Evolutionary conservation across 2,113 vertebrate genomes (phyloP), one percentile per base, ranked within the genome.

Genomic region (Tinamus guttatus): DNA sequence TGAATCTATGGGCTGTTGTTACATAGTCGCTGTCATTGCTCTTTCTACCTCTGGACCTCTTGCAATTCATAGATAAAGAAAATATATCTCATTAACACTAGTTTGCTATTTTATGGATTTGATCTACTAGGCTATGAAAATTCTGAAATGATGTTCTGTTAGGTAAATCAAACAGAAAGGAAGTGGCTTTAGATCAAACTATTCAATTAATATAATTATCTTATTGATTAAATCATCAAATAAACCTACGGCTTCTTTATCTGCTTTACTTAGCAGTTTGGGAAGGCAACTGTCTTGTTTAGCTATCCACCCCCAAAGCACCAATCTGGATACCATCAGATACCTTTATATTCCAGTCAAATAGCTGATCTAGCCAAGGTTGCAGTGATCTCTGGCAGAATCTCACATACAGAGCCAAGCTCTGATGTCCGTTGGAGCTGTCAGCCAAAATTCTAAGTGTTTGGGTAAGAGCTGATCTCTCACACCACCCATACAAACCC

Each of bases 161-260:
- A 40, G 36, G 49, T 97, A 92, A 96, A 90, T 96, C 94, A 96
- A 96, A 94, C 56, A 89, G 91, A 88, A 90, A 73, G 93, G 85
- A 96, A 96, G 83, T 96, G 93, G 83, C 88, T 87, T 93, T 79
- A 75, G 90, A 90, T 93, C 83, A 97, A 89, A 85, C 19, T 43
- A 80, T 87, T 73, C 89, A 92, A 96, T 96, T 96, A 96, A 97
- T 93, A 73, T 84, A 91, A 96, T 95, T 94, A 92, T 86, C 69
- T 65, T 88, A 96, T 95, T 81, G 94, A 96, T 96, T 97, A 95
- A 96, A 97, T 93, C 65, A 96, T 96, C 85, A 96, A 73, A 84
- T 90, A 81, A 93, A 60, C 77, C n/a, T 93, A 49, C 43, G 85
- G 70, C 88, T 93, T 52, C 85, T 94, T 84, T 95, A 93, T 90